phyloP scores from a whole-genome alignment of 2,888 invertebrate species.

The Microctonus aethiopoides region DNA sequence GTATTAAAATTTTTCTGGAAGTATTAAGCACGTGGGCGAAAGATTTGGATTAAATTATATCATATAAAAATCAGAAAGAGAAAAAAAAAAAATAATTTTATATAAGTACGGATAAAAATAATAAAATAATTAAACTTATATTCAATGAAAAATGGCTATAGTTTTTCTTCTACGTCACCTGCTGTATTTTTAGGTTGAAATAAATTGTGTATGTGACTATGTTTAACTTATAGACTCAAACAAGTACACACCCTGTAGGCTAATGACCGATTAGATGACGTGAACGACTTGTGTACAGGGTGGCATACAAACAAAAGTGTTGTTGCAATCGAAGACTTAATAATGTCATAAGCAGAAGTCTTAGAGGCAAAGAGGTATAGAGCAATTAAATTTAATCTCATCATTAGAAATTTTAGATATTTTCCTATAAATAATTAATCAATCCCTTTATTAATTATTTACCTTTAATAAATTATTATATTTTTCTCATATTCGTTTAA shows the following conservation, averaged over 20 bases:
- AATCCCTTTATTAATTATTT: too few species aligned
- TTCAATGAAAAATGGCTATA: too few species aligned
- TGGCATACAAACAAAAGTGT: conserved; percentile 28
- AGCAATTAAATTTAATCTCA: conserved; percentile 53
- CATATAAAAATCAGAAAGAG: not conserved
- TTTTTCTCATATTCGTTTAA: too few species aligned
- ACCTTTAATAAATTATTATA: too few species aligned
- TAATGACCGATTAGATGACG: conserved; percentile 45
- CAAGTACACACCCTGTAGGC: conserved; percentile 32
- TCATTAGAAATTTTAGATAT: not conserved
- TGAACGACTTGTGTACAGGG: conserved; percentile 25
- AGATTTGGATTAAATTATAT: conserved; percentile 9
- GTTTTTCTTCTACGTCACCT: too few species aligned
- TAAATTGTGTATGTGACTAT: not conserved
- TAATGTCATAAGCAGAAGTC: conserved; percentile 60
- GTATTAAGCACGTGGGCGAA: not conserved
- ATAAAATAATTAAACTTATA: too few species aligned
- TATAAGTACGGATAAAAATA: not conserved
- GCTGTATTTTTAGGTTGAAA: too few species aligned
- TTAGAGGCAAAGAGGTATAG: too few species aligned
- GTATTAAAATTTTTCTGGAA: not conserved
- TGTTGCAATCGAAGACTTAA: conserved; percentile 54
- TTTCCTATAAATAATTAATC: not conserved
- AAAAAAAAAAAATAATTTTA: conserved; percentile 4
- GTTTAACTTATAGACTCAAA: not conserved